Percentiles rank a stretch among this genome's conserved stretches.
Evolutionary conservation across 2,797 vertebrate species (phyloP).

Genomic region (Mormyrops boulengeri): DNA sequence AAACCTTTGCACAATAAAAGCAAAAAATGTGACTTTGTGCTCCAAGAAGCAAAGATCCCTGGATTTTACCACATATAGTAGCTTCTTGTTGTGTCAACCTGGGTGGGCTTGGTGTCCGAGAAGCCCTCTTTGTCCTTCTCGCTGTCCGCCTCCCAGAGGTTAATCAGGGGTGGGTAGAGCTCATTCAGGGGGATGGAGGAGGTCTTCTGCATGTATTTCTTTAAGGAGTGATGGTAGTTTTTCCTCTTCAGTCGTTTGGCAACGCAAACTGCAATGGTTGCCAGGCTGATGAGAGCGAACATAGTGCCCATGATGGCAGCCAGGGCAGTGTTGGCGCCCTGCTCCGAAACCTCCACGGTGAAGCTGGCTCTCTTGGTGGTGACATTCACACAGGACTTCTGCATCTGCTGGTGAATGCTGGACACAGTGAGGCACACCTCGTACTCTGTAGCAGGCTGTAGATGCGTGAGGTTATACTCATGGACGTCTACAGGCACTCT

Average conservation of each 20-base stretch:
- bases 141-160: slow-evolving; percentile 91
- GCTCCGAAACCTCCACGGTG: slow-evolving; percentile 75
- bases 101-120: slow-evolving; percentile 80
- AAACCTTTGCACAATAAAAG: slow-evolving; percentile 69
- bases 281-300: slow-evolving; percentile 81
- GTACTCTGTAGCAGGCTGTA: slow-evolving; percentile 89
- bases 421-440: slow-evolving; percentile 93
- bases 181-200: slow-evolving; percentile 94
- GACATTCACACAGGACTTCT: slow-evolving; percentile 89
- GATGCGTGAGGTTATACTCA: slow-evolving; percentile 90
- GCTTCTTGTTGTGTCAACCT: slow-evolving; percentile 96
- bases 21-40: slow-evolving; percentile 36
- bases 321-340: slow-evolving; percentile 82
- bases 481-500: slow-evolving; percentile 92
- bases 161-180: slow-evolving; percentile 95
- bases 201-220: slow-evolving; percentile 99
- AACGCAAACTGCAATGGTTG: slow-evolving; percentile 74
- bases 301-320: slow-evolving; percentile 87
- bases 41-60: slow-evolving; percentile 56
- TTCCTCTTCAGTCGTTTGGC: slow-evolving; percentile 92
- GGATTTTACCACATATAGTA: slow-evolving; percentile 95
- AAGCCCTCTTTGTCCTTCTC: slow-evolving; percentile 91
- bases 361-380: slow-evolving; percentile 83
- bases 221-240: slow-evolving; percentile 94
- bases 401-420: slow-evolving; percentile 82